Base-by-base conservation (phyloP, 2,113 vertebrate species). In the Illadopsis cleaveri region DNA sequence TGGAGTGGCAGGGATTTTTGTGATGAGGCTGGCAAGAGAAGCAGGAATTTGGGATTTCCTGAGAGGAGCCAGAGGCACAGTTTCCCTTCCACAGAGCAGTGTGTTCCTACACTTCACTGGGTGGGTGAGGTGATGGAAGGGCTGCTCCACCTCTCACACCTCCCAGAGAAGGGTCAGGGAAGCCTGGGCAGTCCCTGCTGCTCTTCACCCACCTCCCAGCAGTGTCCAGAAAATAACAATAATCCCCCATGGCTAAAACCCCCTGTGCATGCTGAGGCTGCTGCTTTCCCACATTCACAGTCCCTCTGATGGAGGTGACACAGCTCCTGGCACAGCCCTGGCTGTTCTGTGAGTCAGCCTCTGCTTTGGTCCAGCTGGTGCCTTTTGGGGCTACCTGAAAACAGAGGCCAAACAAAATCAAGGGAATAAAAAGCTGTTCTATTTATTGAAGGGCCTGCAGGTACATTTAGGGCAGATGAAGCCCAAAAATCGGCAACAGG, bases 21-120 rank as follows among this genome's bases (percentile, higher is more conserved):
- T 66, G 70, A 24, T 0, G 5, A 44, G 87, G 33, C 25, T 27
- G 20, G 61, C 27, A 42, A 51, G 87, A 90, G 40, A 37, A 72
- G 17, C 20, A 79, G 38, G 27, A 70, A 22, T 54, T 2, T 2
- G 70, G 60, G 51, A 45, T 51, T 81, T 71, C 45, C 71, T 47
- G 76, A 38, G 51, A 54, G 28, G 44, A 75, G 48, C 66, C 48
- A 75, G 70, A 68, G 65, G 65, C 73, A n/a, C 44, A 2, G 28
- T 10, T 27, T 18, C 56, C 58, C 72, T 5, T 0, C 3, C 6
- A 56, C 2, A 37, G 24, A 25, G n/a, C 2, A 1, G 20, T 2
- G 48, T 20, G 35, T 30, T 68, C 83, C 75, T 33, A 3, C 27
- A 8, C 33, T 16, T 25, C 6, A 10, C 10, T 4, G 40, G 21